Percentiles rank a stretch among this genome's conserved stretches.
These are phyloP conservation scores for Danio choprae DNA, from an alignment of 2,797 vertebrate genomes.

Conservation along the genomic window DNA sequence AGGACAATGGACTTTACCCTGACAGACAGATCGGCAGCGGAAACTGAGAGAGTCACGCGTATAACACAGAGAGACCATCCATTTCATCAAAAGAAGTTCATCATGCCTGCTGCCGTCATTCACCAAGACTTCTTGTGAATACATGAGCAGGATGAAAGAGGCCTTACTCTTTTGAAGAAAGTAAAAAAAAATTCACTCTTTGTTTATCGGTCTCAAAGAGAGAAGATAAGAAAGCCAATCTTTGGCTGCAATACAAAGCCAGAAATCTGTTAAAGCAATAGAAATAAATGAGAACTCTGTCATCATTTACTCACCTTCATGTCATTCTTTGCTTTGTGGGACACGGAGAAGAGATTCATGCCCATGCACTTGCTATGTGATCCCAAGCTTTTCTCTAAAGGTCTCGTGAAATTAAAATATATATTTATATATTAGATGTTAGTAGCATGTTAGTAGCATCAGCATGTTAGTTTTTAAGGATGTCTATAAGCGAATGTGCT, in stretches of 20 bases:
- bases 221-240: neutral
- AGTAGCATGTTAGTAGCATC: no score
- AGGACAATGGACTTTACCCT: slow-evolving; percentile 36
- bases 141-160: slow-evolving; percentile 21
- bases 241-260: neutral
- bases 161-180: neutral
- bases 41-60: slow-evolving; percentile 31
- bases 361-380: neutral
- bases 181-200: slow-evolving; percentile 14
- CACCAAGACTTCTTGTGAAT: slow-evolving; percentile 6
- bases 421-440: no score
- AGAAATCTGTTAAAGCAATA: slow-evolving; percentile 8
- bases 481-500: no score
- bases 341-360: neutral
- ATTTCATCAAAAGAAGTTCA: slow-evolving; percentile 23
- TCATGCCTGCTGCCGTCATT: slow-evolving; percentile 2
- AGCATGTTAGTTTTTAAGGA: no score
- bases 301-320: slow-evolving; percentile 2
- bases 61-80: slow-evolving; percentile 19
- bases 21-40: slow-evolving; percentile 33
- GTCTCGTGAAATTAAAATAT: no score
- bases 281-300: neutral
- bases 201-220: slow-evolving; percentile 31
- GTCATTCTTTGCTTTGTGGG: neutral
- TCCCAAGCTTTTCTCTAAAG: no score